Base-by-base conservation (phyloP, 2,888 invertebrate genomes). In the Drosophila bunnanda region DNA sequence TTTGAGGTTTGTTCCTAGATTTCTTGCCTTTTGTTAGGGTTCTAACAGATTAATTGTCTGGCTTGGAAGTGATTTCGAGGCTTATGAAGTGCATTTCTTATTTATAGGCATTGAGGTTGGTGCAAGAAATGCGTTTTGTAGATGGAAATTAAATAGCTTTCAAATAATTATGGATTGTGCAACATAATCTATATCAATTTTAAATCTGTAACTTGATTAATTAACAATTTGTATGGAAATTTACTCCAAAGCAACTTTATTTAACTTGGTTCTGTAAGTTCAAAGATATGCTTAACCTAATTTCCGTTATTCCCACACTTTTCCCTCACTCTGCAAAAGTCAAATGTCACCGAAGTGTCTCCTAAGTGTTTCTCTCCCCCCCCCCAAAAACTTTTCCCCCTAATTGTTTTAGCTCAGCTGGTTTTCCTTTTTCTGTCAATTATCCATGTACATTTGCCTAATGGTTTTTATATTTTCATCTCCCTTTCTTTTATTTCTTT, bases 221-320 rank as follows among this genome's bases (percentile, higher is more conserved):
- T 17, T 3, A n/a, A 10, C n/a, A 28, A 25, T 44, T 44, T 44
- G 43, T 44, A n/a, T 2, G 25, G n/a, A n/a, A 25, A 46, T 46
- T 48, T n/a, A 10, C 10, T 28, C 1, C 1, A 32, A 20, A 32
- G 7, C 13, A 48, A 50, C 32, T 32, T 13, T 4, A 2, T 32
- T 50, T 38, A 5, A 20, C 6, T 48, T 30, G 36, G 4, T 20
- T 30, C 7, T n/a, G 7, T 17, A 15, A 44, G 12, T 36, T 44
- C 28, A 28, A 34, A 20, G 43, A 20, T 38, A 36, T 22, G 22
- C 15, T 46, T 60, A 25, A 46, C 17, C 22, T 9, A 38, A 60
- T 60, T 62, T 62, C 17, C 44, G 7, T 34, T 12, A 57, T 79
- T 78, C 74, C 80, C 83, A 28, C 57, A 32, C 56, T 58, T 36